Evolutionary conservation across 2,797 vertebrate species (phyloP).

Genomic region (Aldrovandia affinis): DNA sequence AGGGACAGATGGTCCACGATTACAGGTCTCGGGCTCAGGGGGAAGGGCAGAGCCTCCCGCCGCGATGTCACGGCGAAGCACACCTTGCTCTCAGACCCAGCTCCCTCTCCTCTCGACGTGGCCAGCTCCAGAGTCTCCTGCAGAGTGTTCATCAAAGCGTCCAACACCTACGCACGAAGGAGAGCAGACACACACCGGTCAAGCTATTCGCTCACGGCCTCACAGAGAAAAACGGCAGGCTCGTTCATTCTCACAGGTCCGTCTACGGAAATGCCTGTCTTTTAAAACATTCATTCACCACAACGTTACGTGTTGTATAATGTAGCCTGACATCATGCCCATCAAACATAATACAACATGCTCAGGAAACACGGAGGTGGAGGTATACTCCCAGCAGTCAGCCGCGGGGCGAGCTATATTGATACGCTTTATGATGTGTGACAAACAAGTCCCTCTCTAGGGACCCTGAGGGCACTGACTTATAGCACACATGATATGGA

Average conservation of each 20-base stretch:
- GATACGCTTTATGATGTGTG: slow-evolving; percentile 24
- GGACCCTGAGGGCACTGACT: slow-evolving; percentile 19
- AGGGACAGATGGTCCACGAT: not conserved
- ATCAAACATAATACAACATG: not conserved
- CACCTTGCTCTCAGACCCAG: slow-evolving; percentile 85
- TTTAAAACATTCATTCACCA: not conserved
- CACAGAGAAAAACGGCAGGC: slow-evolving; percentile 13
- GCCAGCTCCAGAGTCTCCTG: slow-evolving; percentile 89
- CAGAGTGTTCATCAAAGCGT: slow-evolving; percentile 86
- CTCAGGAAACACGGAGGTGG: not conserved
- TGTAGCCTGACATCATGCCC: not conserved
- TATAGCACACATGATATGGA: slow-evolving; percentile 31
- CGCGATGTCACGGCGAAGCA: not conserved
- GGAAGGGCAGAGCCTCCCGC: not conserved
- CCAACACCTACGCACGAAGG: slow-evolving; percentile 81
- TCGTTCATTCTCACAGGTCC: not conserved
- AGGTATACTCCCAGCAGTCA: not conserved
- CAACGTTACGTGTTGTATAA: not conserved
- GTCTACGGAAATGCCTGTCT: not conserved
- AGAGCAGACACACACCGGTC: not conserved
- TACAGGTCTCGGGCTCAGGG: not conserved
- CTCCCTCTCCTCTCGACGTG: slow-evolving; percentile 81
- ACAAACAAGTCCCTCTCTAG: slow-evolving; percentile 40
- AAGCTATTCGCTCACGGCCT: not conserved
- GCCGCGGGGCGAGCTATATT: not conserved